Base-by-base conservation (phyloP, 2,888 invertebrate species). In the Nemapogon koenigi region DNA sequence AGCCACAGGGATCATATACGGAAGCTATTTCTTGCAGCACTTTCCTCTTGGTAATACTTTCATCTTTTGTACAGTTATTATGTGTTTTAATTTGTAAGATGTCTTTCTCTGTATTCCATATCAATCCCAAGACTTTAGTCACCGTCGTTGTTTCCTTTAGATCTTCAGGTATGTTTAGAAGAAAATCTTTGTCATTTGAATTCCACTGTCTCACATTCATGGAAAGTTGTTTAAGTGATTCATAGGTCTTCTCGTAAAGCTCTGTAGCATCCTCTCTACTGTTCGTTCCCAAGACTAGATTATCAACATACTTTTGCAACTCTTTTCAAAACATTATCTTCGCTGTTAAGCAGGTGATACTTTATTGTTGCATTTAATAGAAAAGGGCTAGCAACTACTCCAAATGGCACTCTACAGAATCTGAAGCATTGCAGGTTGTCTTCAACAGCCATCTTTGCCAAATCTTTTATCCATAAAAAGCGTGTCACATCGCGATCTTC, bases 381-480 rank as follows among this genome's bases (percentile, higher is more conserved):
- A 22, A 49, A 46, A 16, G 47, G 46, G 26, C 46, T 47, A 2
- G 44, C 43, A 14, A 48, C 43, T 2, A 46, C 16, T 0, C 45
- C 45, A 22, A 48, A 48, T 3, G 43, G 45, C 1, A 47, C 43
- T 2, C 45, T 13, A n/a, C 37, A 36, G 37, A 46, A 48, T 16
- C 46, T 35, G 1, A 45, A 36, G 11, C 43, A 35, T 37, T 28
- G n/a, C 1, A 39, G 8, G 25, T 39, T 39, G 1, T 33, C 28
- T 27, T 26, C 17, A n/a, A 11, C 4, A 1, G 14, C 29, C 11
- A 1, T 30, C n/a, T 2, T 2, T 1, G 10, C n/a, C 1, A 19
- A 1, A 22, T 39, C 25, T n/a, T 48, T 49, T 0, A 46, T 4
- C 49, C 48, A 52, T 2, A 49, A 35, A 29, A 49, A 49, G 14